Conservation (phyloP, 2,888 invertebrate species). For the Argyresthia goedartella region DNA sequence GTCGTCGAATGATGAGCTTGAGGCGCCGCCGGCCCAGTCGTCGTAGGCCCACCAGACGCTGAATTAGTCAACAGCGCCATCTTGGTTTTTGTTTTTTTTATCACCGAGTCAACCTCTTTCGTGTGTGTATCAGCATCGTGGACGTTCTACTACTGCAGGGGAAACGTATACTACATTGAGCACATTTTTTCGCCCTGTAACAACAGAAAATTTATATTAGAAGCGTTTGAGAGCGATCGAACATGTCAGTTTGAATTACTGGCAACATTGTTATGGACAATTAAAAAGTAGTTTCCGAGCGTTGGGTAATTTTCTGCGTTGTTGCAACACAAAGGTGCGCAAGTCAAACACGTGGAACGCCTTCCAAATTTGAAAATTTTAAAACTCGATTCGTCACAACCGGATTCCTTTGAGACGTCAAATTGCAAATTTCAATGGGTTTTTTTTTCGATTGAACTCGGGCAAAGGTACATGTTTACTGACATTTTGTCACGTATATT, state of each 20-base stretch:
- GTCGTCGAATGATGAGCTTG: slow-evolving; percentile 66
- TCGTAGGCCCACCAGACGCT: slow-evolving; percentile 47
- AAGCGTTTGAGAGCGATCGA: slow-evolving; percentile 19
- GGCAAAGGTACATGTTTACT: slow-evolving; percentile 61
- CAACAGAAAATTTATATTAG: not conserved
- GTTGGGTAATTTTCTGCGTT: slow-evolving; percentile 36
- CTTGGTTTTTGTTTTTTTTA: slow-evolving; percentile 8
- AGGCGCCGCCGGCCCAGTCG: slow-evolving; percentile 44
- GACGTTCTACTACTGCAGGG: not conserved
- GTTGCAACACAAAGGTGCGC: slow-evolving; percentile 43
- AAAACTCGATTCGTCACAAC: slow-evolving; percentile 42
- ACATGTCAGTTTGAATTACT: slow-evolving; percentile 39
- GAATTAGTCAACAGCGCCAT: slow-evolving; percentile 65
- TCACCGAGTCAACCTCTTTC: slow-evolving; percentile 50
- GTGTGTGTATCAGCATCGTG: slow-evolving; percentile 35
- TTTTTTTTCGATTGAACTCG: slow-evolving; percentile 5
- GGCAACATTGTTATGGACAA: slow-evolving; percentile 26
- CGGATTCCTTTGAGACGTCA: slow-evolving; percentile 25
- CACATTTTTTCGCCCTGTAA: slow-evolving; percentile 5
- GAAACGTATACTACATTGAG: not conserved
- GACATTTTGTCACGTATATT: slow-evolving; percentile 67
- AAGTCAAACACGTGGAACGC: slow-evolving; percentile 58
- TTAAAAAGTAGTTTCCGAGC: slow-evolving; percentile 34
- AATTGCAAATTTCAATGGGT: slow-evolving; percentile 21
- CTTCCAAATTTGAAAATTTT: slow-evolving; percentile 26